Evolutionary conservation across 2,797 vertebrate species (phyloP), one percentile per base, ranked within the genome.

Genomic region (Catostomus latipinnis): DNA sequence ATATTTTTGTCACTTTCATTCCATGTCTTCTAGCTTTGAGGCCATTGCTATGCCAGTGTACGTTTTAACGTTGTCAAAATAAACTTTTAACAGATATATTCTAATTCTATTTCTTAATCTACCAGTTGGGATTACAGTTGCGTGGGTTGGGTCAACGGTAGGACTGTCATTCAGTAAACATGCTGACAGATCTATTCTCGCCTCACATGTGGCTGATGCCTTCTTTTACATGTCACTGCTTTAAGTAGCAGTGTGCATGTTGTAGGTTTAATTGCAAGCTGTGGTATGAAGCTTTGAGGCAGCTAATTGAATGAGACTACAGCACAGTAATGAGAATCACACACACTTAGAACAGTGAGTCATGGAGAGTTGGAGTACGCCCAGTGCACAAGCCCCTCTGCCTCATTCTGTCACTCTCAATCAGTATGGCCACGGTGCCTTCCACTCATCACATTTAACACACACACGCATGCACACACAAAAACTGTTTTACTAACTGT

Each of bases 401-500:
- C 82, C 86, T 84, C 84, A 85, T 84, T 85, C 82, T 84, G 81
- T 84, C 80, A 85, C 65, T 81, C 63, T 49, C 14, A 71, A 83
- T 87, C 81, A 84, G 69, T 54, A n/a, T 13, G 13, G 61, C 45
- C 71, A n/a, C 13, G 52, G 61, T 49, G 61, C 54, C 54, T 71
- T 81, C 45, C 82, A 62, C 65, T 57, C 74, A 66, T 58, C 71
- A 57, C 56, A 56, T 73, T 76, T 57, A 70, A 71, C 80, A 22
- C 22, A 22, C 18, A 22, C 18, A 22, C 8, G 11, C 54, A 58
- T 68, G 58, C 73, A 56, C 58, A 54, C 58, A 74, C 18, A 71
- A 43, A 58, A 34, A 58, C 10, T 18, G 61, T 66, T 69, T 82
- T n/a, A 62, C 6, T 77, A 56, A 74, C 60, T 5, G 6, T 34